phyloP scores from a whole-genome alignment of 2,113 vertebrate genomes.

The Ailuropoda melanoleuca region DNA sequence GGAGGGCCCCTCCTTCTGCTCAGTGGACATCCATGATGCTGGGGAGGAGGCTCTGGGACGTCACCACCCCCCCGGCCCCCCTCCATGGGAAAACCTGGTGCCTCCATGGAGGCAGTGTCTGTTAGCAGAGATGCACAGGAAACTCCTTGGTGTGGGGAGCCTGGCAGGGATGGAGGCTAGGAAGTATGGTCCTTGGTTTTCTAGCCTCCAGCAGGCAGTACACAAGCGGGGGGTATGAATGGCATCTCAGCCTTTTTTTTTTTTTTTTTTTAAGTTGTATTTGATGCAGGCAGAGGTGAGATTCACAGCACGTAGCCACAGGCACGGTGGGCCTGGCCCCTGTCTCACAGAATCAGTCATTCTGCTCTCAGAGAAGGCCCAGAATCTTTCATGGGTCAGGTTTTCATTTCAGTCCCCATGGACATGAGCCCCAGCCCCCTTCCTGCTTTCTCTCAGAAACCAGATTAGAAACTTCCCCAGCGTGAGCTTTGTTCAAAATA shows the following conservation, averaged over 20 bases:
- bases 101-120: not conserved
- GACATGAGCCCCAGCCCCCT: not conserved
- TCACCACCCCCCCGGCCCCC: not conserved
- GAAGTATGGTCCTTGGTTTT: not conserved
- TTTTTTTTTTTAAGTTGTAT: not conserved
- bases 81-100: not conserved
- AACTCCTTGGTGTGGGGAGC: not conserved
- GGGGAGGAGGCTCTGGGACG: not conserved
- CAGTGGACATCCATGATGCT: accelerated
- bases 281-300: not conserved
- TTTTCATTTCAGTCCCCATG: not conserved
- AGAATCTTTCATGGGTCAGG: not conserved
- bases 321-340: not conserved
- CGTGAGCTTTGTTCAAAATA: not conserved
- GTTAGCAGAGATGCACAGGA: not conserved
- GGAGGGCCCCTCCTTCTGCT: not conserved
- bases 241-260: not conserved
- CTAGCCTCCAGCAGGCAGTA: not conserved
- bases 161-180: not conserved
- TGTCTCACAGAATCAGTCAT: not conserved
- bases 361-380: not conserved
- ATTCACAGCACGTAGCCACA: not conserved
- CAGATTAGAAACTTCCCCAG: not conserved
- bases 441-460: not conserved
- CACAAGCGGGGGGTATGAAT: not conserved